Percentiles rank a stretch among this genome's conserved stretches.
Conservation (phyloP, 2,888 invertebrate species). For the Tenthredo amoena region DNA sequence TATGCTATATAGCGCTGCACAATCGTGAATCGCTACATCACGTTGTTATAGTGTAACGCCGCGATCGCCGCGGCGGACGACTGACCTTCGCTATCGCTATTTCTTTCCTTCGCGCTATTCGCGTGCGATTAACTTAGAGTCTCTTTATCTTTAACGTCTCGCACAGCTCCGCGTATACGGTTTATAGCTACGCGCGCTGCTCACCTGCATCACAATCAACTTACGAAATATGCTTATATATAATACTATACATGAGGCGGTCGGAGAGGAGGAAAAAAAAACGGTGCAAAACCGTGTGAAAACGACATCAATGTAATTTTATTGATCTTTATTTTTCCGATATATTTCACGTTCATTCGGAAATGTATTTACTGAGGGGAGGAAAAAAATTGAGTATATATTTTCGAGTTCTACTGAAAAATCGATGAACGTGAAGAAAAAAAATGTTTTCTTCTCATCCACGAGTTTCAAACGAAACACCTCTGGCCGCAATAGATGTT, state of each 20-base stretch:
- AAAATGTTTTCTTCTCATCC: too few species aligned
- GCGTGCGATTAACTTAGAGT: background rate
- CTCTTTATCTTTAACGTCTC: background rate
- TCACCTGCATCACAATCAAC: conserved; percentile 2
- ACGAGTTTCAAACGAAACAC: too few species aligned
- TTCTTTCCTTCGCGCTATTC: background rate
- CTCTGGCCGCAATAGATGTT: too few species aligned
- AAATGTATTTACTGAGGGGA: too few species aligned
- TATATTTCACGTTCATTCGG: too few species aligned
- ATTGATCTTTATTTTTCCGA: too few species aligned
- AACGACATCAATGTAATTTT: background rate
- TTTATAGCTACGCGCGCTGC: background rate
- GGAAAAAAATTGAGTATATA: too few species aligned
- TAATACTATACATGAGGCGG: background rate
- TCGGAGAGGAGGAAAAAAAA: background rate
- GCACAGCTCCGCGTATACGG: background rate
- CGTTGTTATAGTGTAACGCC: background rate
- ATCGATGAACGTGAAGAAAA: too few species aligned
- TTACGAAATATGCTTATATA: background rate
- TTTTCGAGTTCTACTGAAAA: too few species aligned
- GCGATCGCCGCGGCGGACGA: background rate
- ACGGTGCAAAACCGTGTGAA: background rate
- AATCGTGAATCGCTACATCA: background rate
- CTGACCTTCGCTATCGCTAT: conserved; percentile 22
- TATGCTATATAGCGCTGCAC: background rate